Percentiles rank a stretch among this genome's conserved stretches.
These are phyloP conservation scores for Aphelenchoides bicaudatus DNA, from an alignment of 2,888 invertebrate genomes.

Conservation along the genomic window DNA sequence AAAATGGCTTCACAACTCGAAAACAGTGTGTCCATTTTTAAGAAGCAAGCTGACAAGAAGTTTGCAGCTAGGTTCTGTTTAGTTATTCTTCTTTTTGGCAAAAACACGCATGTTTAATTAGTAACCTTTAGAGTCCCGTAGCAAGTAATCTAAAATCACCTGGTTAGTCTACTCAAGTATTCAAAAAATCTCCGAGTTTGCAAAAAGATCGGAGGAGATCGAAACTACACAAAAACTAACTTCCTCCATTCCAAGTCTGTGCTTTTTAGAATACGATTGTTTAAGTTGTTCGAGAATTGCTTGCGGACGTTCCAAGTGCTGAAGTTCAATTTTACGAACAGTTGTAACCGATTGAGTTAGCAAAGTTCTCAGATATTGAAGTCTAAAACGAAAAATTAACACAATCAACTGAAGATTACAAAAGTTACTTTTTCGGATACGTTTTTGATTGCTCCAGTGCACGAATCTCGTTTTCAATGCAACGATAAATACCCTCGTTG, in stretches of 20 bases:
- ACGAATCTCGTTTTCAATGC: conserved; percentile 20
- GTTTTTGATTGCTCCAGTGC: conserved; percentile 17
- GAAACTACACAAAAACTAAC: conserved; percentile 14
- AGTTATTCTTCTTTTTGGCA: conserved; percentile 6
- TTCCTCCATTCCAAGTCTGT: conserved; percentile 18
- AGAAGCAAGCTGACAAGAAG: too few relatives aligned
- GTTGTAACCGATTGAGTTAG: not conserved
- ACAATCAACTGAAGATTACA: not conserved
- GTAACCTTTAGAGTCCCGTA: conserved; percentile 13
- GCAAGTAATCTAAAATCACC: conserved; percentile 11
- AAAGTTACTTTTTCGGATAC: conserved; percentile 20
- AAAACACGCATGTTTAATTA: conserved; percentile 7
- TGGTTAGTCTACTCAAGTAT: too few relatives aligned
- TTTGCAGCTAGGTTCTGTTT: too few relatives aligned
- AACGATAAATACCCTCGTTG: conserved; percentile 25
- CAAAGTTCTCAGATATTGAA: conserved; percentile 12
- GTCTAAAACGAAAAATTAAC: conserved; percentile 1
- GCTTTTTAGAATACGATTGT: conserved; percentile 25
- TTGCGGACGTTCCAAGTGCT: conserved; percentile 26
- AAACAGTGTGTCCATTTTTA: too few relatives aligned
- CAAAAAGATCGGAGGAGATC: not conserved
- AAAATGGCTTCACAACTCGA: too few relatives aligned
- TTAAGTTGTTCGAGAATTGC: conserved; percentile 31
- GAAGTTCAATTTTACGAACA: conserved; percentile 20
- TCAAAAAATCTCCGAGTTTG: too few relatives aligned